phyloP scores from a whole-genome alignment of 2,888 invertebrate genomes.

The Apotomis capreana region DNA sequence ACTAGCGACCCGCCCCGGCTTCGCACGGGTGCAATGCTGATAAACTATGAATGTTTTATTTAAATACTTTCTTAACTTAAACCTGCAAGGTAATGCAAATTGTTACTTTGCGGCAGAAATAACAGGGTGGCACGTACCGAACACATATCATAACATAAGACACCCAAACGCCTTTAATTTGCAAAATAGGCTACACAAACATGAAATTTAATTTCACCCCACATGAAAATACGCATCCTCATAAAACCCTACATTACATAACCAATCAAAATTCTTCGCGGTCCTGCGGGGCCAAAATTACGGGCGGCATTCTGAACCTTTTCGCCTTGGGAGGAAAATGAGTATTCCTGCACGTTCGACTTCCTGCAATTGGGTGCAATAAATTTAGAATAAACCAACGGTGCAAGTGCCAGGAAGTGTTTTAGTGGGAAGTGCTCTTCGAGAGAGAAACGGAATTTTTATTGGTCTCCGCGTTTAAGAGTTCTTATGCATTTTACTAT shows the following conservation, averaged over 20 bases:
- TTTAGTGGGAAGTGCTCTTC: constrained; percentile 24
- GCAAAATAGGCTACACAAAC: background rate
- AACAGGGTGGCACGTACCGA: background rate
- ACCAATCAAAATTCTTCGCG: constrained; percentile 36
- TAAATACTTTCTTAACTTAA: no score
- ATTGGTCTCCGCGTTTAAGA: constrained; percentile 14
- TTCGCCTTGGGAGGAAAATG: constrained; percentile 2
- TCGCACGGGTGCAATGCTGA: no score
- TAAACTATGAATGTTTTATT: no score
- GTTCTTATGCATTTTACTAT: constrained; percentile 6
- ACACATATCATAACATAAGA: background rate
- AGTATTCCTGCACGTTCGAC: background rate
- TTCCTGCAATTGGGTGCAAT: constrained; percentile 37
- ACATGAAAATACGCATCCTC: constrained; percentile 12
- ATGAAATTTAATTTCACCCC: constrained; percentile 13
- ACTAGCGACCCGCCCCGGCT: no score
- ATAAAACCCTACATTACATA: constrained; percentile 29
- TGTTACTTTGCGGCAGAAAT: no score
- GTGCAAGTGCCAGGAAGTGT: constrained; percentile 29
- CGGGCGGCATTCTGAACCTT: constrained; percentile 19
- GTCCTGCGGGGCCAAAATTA: constrained; percentile 19
- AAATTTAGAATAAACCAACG: constrained; percentile 36
- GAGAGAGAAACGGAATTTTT: constrained; percentile 26
- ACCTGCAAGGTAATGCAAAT: no score
- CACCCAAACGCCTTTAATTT: background rate